These are phyloP conservation scores for Battus philenor DNA, from an alignment of 1,140 invertebrate genomes.

Conservation along the genomic window DNA sequence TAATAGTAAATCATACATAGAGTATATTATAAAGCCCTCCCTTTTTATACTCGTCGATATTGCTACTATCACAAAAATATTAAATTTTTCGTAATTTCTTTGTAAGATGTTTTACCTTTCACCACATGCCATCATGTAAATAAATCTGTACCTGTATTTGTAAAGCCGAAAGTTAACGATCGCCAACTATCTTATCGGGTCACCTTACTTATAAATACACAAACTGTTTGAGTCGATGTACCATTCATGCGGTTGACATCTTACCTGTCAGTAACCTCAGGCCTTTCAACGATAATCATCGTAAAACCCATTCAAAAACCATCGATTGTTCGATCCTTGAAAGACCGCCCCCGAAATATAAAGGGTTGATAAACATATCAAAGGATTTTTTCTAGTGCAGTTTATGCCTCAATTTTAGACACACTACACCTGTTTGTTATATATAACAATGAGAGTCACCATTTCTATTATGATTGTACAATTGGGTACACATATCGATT, in stretches of 20 bases:
- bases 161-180: slow-evolving; percentile 30
- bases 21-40: too few species aligned
- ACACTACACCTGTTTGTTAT: slow-evolving; percentile 64
- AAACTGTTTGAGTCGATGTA: slow-evolving; percentile 35
- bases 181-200: slow-evolving; percentile 44
- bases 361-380: slow-evolving; percentile 75
- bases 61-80: too few species aligned
- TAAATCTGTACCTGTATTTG: slow-evolving; percentile 20
- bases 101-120: too few species aligned
- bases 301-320: slow-evolving; percentile 58
- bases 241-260: slow-evolving; percentile 60
- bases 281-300: slow-evolving; percentile 61
- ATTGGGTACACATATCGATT: slow-evolving; percentile 65
- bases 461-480: slow-evolving; percentile 51
- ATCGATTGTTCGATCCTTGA: slow-evolving; percentile 50
- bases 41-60: too few species aligned
- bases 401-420: slow-evolving; percentile 37
- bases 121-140: neutral
- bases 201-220: slow-evolving; percentile 39
- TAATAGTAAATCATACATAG: too few species aligned
- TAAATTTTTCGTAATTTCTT: too few species aligned
- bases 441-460: slow-evolving; percentile 41
- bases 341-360: slow-evolving; percentile 57
- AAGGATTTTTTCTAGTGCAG: slow-evolving; percentile 39
- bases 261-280: slow-evolving; percentile 69